phyloP scores from a whole-genome alignment of 35 echinoderm and acorn worm species.

The Heliocidaris erythrogramma region DNA sequence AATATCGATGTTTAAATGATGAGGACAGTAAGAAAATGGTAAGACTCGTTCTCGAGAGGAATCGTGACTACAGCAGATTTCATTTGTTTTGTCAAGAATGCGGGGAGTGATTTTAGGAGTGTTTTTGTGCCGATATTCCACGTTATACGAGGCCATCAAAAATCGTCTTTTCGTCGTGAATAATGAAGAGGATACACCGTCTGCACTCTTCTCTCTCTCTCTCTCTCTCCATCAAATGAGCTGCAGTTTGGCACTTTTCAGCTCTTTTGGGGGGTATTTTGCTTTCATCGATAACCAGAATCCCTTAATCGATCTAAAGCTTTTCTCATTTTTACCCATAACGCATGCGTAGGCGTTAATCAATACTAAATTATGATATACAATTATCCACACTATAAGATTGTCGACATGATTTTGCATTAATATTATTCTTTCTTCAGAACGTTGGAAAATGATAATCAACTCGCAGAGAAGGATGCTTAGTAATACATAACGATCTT shows the following conservation, averaged over 20 bases:
- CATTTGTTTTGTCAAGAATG: not conserved
- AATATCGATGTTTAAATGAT: slow-evolving; percentile 33
- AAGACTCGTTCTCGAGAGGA: not conserved
- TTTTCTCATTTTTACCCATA: not conserved
- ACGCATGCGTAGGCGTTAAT: not conserved
- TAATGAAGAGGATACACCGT: not conserved
- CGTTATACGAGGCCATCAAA: slow-evolving; percentile 27
- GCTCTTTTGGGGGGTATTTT: not conserved
- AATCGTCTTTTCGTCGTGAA: not conserved
- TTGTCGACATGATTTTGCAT: no score
- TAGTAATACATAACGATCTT: no score
- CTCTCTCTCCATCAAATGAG: not conserved
- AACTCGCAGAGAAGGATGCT: no score
- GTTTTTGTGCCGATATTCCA: not conserved
- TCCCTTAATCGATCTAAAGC: no score
- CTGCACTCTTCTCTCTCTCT: not conserved
- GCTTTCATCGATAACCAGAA: no score
- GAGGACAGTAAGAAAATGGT: not conserved
- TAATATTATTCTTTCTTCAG: no score
- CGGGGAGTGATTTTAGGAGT: not conserved
- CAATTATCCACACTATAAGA: no score
- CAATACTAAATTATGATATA: no score
- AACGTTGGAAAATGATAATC: no score
- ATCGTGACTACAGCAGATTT: not conserved
- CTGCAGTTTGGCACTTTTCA: not conserved